Conservation (phyloP, 2,113 vertebrate species). For the Aix galericulata region DNA sequence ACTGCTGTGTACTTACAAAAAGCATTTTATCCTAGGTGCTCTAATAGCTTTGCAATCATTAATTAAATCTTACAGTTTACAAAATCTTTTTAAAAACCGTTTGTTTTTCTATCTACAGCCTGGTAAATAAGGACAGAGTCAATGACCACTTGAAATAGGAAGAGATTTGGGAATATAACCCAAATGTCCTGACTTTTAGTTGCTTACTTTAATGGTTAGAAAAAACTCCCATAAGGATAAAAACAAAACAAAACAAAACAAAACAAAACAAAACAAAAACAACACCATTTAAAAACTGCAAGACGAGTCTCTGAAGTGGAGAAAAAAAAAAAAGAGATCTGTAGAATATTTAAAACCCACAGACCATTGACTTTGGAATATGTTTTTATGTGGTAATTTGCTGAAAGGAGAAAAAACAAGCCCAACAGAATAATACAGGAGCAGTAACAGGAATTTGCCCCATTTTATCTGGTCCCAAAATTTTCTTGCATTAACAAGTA, state of each 20-base stretch:
- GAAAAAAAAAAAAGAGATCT: neutral
- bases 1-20: neutral
- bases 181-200: neutral
- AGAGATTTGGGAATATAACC: neutral
- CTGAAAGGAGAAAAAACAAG: neutral
- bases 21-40: neutral
- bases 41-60: neutral
- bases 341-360: neutral
- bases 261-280: no score
- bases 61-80: neutral
- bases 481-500: neutral
- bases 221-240: neutral
- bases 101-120: neutral
- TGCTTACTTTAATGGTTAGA: neutral
- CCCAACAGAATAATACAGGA: neutral
- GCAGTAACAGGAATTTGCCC: neutral
- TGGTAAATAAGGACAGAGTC: neutral
- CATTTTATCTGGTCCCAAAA: neutral
- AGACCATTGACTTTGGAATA: neutral
- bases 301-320: neutral
- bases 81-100: neutral
- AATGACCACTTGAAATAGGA: neutral
- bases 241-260: neutral
- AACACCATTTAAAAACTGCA: neutral
- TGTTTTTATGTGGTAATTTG: neutral